Evolutionary conservation across 2,113 vertebrate genomes (phyloP).

Genomic region (Jacana jacana): DNA sequence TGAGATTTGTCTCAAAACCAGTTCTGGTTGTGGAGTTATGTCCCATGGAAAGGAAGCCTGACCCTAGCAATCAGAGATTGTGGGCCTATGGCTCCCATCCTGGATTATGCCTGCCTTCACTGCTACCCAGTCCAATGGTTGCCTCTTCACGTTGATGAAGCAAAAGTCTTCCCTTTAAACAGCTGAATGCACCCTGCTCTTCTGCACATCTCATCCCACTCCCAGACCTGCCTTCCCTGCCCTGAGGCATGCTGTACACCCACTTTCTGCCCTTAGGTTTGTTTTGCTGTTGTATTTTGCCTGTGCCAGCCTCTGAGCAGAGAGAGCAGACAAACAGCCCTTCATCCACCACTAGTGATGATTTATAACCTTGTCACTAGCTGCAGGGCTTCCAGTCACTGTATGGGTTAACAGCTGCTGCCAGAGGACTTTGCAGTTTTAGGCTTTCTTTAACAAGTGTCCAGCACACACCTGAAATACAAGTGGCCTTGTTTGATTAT

Average conservation of each 20-base stretch:
- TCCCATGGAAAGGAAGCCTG: background rate
- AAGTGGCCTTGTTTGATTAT: constrained; percentile 17
- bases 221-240: background rate
- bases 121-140: background rate
- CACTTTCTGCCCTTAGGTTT: background rate
- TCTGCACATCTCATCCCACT: background rate
- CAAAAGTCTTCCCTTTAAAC: background rate
- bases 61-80: background rate
- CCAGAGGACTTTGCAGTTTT: background rate
- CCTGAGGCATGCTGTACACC: background rate
- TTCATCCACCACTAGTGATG: background rate
- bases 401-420: background rate
- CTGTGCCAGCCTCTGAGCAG: background rate
- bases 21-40: background rate
- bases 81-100: background rate
- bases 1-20: background rate
- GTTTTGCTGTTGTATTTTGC: background rate
- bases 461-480: background rate
- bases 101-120: background rate
- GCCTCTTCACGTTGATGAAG: background rate
- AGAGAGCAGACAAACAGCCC: background rate
- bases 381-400: background rate
- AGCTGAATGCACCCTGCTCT: background rate
- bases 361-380: constrained; percentile 20
- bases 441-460: background rate